A percentile compares a stretch with the other conserved stretches of the same genome.
Conservation (phyloP, 2,797 vertebrate genomes). For the Limnodromus scolopaceus region DNA sequence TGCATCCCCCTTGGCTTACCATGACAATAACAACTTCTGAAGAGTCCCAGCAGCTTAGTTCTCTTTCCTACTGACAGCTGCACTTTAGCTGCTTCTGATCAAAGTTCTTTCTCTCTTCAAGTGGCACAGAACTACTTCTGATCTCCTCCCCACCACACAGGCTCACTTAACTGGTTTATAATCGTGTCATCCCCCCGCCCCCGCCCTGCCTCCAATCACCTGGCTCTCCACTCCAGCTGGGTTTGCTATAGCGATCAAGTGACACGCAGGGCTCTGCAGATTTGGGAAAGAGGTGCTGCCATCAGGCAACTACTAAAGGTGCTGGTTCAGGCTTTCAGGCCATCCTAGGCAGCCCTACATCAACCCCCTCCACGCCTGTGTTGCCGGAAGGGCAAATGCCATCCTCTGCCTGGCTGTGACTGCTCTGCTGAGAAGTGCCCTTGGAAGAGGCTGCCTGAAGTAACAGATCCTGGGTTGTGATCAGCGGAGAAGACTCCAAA, state of each 20-base stretch:
- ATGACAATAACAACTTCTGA: background rate
- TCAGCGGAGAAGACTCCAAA: background rate
- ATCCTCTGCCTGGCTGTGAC: background rate
- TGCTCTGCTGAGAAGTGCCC: background rate
- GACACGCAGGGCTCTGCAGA: background rate
- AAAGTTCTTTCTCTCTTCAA: background rate
- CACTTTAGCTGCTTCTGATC: background rate
- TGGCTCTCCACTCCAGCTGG: background rate
- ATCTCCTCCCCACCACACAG: background rate
- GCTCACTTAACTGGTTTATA: background rate
- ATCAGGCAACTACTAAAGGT: background rate
- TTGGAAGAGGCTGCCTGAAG: background rate
- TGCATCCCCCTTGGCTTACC: background rate
- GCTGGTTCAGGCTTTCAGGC: background rate
- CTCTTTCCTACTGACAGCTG: background rate
- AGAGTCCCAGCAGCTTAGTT: slow-evolving; percentile 8
- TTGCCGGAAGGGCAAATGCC: background rate
- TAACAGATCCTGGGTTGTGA: background rate
- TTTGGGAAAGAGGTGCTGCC: background rate
- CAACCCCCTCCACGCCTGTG: rapidly evolving
- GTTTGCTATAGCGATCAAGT: background rate
- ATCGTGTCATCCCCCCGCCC: too few species aligned
- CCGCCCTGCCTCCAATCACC: background rate
- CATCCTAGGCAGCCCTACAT: background rate
- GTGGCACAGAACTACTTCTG: slow-evolving; percentile 16